Evolutionary conservation across 2,888 invertebrate genomes (phyloP), one percentile per base, ranked within the genome.

Genomic region (Acrobasis consociella): DNA sequence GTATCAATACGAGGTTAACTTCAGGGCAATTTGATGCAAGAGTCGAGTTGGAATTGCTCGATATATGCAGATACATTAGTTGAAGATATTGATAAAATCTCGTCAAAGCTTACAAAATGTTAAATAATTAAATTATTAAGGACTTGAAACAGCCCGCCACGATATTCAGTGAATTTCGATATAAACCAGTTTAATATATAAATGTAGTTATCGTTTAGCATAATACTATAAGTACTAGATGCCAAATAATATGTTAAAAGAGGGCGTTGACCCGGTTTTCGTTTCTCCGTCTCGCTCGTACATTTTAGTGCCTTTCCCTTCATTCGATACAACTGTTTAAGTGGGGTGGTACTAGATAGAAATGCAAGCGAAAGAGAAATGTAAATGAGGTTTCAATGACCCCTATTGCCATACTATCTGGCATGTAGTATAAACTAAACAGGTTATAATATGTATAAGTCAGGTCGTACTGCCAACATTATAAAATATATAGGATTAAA

Each of bases 401-500:
- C 31, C 7, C 31, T 7, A 31, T 31, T 31, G 7, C 31, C 31
- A 31, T 31, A 7, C 31, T 31, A 31, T 31, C 31, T 31, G 31
- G 31, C 31, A 31, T 31, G 8, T 31, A 31, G 31, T 31, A 55
- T 56, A 42, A 56, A 56, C 56, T 56, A 42, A 56, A 56, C 56
- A 56, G 56, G 56, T 56, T 55, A 56, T 42, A 42, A 46, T 42
- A 13, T 56, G 56, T 17, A 56, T 42, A 56, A 56, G 56, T 56
- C 56, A 42, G 56, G 42, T 56, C 56, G 56, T 56, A 56, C 56
- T 56, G 56, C 56, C 56, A 56, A 56, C 56, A 17, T 42, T 46
- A 56, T 56, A 56, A 46, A 56, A 56, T 42, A 13, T 31, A 42
- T 56, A 56, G 56, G 56, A 42, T 56, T 55, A 56, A 31, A 37